Evolutionary conservation across 2,113 vertebrate genomes (phyloP), one percentile per base, ranked within the genome.

Genomic region (Hiodon alosoides): DNA sequence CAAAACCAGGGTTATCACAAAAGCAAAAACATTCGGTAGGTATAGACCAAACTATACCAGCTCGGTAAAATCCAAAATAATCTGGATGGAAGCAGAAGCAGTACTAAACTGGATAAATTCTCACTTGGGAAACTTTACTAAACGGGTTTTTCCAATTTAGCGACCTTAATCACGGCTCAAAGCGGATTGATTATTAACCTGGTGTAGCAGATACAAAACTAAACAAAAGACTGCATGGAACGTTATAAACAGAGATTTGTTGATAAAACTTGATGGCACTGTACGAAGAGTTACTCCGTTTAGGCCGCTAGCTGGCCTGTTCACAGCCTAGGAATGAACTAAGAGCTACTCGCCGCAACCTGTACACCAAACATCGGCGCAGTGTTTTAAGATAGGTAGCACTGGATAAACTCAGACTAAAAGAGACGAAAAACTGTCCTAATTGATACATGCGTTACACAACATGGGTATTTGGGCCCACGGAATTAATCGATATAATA

Each of bases 401-500:
- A 61, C 53, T 60, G 14, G 61, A 70, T 68, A 55, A 69, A 52
- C 60, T 76, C 77, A 68, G 72, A 80, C 69, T 74, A 83, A 73
- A 81, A 81, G 79, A 59, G 73, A 65, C 60, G 70, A 77, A 75
- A 79, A 8, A 16, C 13, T 51, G 78, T 72, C 62, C 76, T 66
- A 71, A 74, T 60, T 61, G 77, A 59, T 61, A 48, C 52, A 54
- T 84, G 82, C 83, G 81, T 83, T 47, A 67, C 76, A 60, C 64
- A 76, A 80, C 79, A 70, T 3, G 62, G 70, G 8, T 31, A 73
- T 53, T 76, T 76, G 75, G 73, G 70, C 74, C 76, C 77, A 76
- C 79, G 64, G 76, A 79, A 84, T 64, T 75, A 57, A 47, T 70
- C 79, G 71, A 72, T 85, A 86, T 80, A 87, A 90, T 86, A 87